A percentile compares a stretch with the other conserved stretches of the same genome.
Evolutionary conservation across 1,140 invertebrate genomes (phyloP).

Genomic region (Scylla paramamosain): DNA sequence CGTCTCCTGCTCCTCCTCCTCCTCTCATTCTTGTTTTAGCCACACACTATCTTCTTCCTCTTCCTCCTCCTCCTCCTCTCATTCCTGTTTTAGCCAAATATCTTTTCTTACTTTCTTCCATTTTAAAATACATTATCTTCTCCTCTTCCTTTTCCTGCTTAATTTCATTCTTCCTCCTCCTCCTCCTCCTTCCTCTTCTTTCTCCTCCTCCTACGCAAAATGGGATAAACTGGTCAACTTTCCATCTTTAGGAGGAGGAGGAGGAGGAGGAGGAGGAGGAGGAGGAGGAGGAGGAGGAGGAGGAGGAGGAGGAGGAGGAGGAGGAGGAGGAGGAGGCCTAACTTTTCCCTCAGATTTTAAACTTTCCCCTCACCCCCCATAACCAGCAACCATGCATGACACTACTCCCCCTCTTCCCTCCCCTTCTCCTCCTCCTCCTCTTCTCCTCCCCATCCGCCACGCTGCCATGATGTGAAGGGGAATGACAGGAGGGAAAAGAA

Average conservation of each 20-base stretch:
- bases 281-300: not conserved
- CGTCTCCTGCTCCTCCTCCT: too few relatives aligned
- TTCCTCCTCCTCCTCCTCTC: too few relatives aligned
- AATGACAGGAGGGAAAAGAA: not conserved
- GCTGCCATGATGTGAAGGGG: not conserved
- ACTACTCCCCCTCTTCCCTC: not conserved
- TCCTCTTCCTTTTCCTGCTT: not conserved
- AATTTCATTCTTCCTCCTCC: not conserved
- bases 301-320: too few relatives aligned
- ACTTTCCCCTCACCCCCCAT: not conserved
- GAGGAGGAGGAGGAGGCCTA: too few relatives aligned
- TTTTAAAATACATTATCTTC: not conserved
- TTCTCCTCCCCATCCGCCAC: too few relatives aligned
- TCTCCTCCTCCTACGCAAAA: not conserved
- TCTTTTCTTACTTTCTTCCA: too few relatives aligned
- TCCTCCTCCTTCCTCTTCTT: not conserved
- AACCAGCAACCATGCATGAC: too few relatives aligned
- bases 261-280: too few relatives aligned
- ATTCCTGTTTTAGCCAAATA: too few relatives aligned
- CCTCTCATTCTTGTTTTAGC: too few relatives aligned
- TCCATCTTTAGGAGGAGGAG: not conserved
- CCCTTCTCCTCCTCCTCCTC: too few relatives aligned
- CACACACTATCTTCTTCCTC: too few relatives aligned
- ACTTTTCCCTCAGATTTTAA: not conserved
- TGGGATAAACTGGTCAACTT: not conserved